phyloP scores from a whole-genome alignment of 1,140 invertebrate species.

The Microplitis demolitor region DNA sequence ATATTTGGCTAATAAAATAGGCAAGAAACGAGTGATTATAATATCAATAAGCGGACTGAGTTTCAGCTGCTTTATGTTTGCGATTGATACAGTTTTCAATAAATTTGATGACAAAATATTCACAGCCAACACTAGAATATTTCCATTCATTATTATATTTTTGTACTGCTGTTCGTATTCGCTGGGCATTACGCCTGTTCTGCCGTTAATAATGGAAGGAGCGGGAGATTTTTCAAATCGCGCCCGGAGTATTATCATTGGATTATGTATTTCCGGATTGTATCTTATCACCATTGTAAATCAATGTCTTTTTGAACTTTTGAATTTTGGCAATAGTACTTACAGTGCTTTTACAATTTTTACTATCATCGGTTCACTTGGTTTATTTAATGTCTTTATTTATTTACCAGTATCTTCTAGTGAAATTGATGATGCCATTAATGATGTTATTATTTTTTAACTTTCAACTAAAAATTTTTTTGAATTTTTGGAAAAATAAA shows the following conservation, averaged over 20 bases:
- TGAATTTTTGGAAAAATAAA: too few relatives aligned
- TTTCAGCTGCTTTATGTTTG: conserved; percentile 28
- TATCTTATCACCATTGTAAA: conserved; percentile 27
- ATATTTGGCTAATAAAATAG: conserved; percentile 26
- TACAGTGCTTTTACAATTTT: conserved; percentile 27
- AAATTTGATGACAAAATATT: neutral
- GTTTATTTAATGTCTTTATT: conserved; percentile 22
- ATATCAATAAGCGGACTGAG: conserved; percentile 27
- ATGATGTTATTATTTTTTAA: too few relatives aligned
- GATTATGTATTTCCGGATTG: conserved; percentile 22
- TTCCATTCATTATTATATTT: conserved; percentile 7
- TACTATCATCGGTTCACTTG: conserved; percentile 24
- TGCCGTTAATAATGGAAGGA: conserved; percentile 31
- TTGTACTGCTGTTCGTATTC: conserved; percentile 32
- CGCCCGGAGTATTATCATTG: conserved; percentile 17
- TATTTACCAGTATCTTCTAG: conserved; percentile 21
- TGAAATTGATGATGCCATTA: neutral
- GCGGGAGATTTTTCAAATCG: conserved; percentile 27
- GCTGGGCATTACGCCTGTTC: conserved; percentile 30
- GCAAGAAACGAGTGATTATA: conserved; percentile 22
- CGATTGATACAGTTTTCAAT: conserved; percentile 10
- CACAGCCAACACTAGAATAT: too few relatives aligned
- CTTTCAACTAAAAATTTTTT: too few relatives aligned
- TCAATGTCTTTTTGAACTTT: conserved; percentile 18
- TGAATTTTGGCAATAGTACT: conserved; percentile 8